phyloP scores from a whole-genome alignment of 2,888 invertebrate species.

The Cryptus viduatorius region DNA sequence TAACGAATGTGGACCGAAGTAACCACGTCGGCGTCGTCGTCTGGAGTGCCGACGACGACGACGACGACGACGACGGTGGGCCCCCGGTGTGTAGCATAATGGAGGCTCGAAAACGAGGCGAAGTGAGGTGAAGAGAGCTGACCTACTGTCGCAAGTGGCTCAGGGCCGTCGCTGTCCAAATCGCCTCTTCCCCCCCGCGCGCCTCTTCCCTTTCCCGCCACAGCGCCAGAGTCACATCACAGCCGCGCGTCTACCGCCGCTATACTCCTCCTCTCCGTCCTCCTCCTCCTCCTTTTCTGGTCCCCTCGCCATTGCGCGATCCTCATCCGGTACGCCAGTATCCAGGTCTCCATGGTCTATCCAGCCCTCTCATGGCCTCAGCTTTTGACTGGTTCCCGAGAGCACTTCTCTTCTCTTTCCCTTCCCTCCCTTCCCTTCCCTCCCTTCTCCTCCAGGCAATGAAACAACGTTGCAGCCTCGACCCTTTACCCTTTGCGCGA shows the following conservation, averaged over 20 bases:
- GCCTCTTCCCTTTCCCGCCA: slow-evolving; percentile 61
- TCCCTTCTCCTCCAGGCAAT: slow-evolving; percentile 47
- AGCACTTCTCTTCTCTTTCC: slow-evolving; percentile 45
- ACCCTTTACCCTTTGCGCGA: slow-evolving; percentile 51
- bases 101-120: slow-evolving; percentile 82
- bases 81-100: slow-evolving; percentile 74
- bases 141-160: slow-evolving; percentile 85
- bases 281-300: slow-evolving; percentile 22
- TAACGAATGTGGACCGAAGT: slow-evolving; percentile 39
- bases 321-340: slow-evolving; percentile 69
- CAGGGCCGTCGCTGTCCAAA: slow-evolving; percentile 85
- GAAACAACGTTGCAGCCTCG: slow-evolving; percentile 24
- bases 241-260: slow-evolving; percentile 19
- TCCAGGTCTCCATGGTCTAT: slow-evolving; percentile 71
- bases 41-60: slow-evolving; percentile 62
- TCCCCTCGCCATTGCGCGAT: slow-evolving; percentile 40
- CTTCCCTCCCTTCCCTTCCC: slow-evolving; percentile 51
- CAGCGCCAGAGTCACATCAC: slow-evolving; percentile 30
- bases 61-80: slow-evolving; percentile 45
- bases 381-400: slow-evolving; percentile 57
- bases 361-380: slow-evolving; percentile 54
- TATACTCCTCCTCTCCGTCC: slow-evolving; percentile 13
- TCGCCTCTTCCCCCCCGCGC: slow-evolving; percentile 74
- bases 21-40: slow-evolving; percentile 42
- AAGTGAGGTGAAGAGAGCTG: slow-evolving; percentile 84